phyloP scores from a whole-genome alignment of 2,797 vertebrate species.

The Picus viridis region DNA sequence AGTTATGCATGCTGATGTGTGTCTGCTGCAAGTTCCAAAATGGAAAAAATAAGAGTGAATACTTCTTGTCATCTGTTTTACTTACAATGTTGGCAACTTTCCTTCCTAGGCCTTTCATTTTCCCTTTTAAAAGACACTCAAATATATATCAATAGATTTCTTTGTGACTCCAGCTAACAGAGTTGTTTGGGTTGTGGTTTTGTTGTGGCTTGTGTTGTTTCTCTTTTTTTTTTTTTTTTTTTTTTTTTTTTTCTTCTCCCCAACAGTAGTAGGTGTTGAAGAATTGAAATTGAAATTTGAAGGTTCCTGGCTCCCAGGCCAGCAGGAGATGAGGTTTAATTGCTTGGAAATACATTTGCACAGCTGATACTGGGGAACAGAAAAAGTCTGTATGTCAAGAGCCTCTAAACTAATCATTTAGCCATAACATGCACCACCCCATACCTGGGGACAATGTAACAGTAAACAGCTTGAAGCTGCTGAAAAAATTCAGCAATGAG shows the following conservation, averaged over 20 bases:
- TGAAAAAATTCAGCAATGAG: constrained; percentile 69
- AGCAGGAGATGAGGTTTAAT: constrained; percentile 81
- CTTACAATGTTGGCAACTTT: constrained; percentile 56
- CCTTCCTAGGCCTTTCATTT: constrained; percentile 14
- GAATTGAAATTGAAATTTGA: constrained; percentile 80
- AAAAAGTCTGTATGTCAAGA: constrained; percentile 78
- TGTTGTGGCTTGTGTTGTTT: neutral
- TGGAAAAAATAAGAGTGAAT: constrained; percentile 31
- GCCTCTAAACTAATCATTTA: constrained; percentile 79
- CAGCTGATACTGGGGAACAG: constrained; percentile 76
- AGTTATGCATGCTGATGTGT: neutral
- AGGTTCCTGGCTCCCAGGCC: constrained; percentile 76
- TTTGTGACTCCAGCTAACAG: constrained; percentile 73
- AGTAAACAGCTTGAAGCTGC: constrained; percentile 79
- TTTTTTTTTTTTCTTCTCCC: constrained; percentile 22
- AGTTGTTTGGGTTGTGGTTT: neutral
- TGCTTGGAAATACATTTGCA: constrained; percentile 83
- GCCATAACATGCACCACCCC: constrained; percentile 69
- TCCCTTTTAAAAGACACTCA: constrained; percentile 58
- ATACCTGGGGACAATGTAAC: constrained; percentile 74
- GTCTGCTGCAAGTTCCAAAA: constrained; percentile 18
- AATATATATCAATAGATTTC: constrained; percentile 75
- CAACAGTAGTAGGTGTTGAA: constrained; percentile 74
- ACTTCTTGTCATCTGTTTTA: constrained; percentile 52
- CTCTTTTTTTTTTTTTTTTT: constrained; percentile 2